Percentiles rank a stretch among this genome's conserved stretches.
Conservation (phyloP, 2,888 invertebrate genomes). For the Eledone cirrhosa region DNA sequence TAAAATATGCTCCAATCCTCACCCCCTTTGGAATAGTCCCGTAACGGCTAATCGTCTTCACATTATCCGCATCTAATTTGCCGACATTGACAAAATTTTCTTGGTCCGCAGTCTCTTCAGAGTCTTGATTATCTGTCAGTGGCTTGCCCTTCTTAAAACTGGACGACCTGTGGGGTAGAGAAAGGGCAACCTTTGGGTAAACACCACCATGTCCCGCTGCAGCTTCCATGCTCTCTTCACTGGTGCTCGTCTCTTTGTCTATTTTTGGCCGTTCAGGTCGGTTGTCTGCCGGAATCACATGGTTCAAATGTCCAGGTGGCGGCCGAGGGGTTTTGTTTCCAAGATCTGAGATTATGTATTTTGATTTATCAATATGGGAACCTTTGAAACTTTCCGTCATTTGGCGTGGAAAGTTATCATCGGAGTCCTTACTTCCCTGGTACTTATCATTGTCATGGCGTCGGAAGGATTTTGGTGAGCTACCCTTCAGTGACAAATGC, state of each 20-base stretch:
- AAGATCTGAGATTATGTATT: constrained; percentile 50
- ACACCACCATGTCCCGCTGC: constrained; percentile 35
- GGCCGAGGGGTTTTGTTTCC: constrained; percentile 7
- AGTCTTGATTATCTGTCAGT: constrained; percentile 16
- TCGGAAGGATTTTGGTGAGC: constrained; percentile 45
- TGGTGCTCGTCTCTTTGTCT: constrained; percentile 45
- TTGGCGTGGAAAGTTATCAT: constrained; percentile 49
- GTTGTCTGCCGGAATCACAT: not conserved
- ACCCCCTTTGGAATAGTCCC: constrained; percentile 97
- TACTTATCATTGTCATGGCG: constrained; percentile 30
- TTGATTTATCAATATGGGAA: constrained; percentile 56
- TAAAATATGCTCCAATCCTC: constrained; percentile 93
- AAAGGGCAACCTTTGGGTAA: constrained; percentile 57
- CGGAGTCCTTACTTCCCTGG: constrained; percentile 37
- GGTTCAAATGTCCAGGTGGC: constrained; percentile 13
- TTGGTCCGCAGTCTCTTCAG: constrained; percentile 3
- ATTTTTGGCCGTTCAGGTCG: constrained; percentile 35
- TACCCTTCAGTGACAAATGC: constrained; percentile 17
- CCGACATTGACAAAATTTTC: constrained; percentile 72
- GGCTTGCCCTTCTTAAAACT: constrained; percentile 27
- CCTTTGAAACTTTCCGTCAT: constrained; percentile 56
- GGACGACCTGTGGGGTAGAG: constrained; percentile 47
- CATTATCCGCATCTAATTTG: constrained; percentile 93
- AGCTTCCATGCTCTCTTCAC: constrained; percentile 44
- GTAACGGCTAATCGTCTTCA: constrained; percentile 88